A percentile compares a stretch with the other conserved stretches of the same genome.
These are phyloP conservation scores for Puffinus mauretanicus DNA, from an alignment of 2,113 vertebrate species.

Conservation along the genomic window DNA sequence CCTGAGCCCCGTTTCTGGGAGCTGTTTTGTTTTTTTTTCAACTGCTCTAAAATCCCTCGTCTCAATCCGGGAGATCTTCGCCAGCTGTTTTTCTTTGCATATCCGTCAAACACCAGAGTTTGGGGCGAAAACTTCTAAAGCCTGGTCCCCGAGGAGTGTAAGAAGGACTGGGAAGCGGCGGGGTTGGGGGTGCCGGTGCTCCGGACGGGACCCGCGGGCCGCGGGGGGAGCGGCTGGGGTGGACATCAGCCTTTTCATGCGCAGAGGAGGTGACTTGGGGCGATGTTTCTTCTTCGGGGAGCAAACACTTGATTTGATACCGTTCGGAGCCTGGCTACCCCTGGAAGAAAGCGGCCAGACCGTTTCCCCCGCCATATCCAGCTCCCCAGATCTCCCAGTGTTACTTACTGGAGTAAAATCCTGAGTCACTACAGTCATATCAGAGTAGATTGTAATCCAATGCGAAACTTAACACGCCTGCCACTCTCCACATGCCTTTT, in stretches of 20 bases:
- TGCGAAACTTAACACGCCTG: background rate
- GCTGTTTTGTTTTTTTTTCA: background rate
- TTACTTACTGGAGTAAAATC: background rate
- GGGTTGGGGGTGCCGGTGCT: background rate
- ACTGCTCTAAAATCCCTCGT: background rate
- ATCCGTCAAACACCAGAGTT: background rate
- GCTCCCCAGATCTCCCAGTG: background rate
- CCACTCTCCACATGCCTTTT: slow-evolving; percentile 49
- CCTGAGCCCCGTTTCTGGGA: background rate
- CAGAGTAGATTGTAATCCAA: slow-evolving; percentile 47
- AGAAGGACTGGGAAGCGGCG: background rate
- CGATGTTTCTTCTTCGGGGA: background rate
- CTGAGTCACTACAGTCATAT: slow-evolving; percentile 31
- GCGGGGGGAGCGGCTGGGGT: background rate
- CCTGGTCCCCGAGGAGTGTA: background rate
- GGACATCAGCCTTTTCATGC: background rate
- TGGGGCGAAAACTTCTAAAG: background rate
- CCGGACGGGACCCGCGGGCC: background rate
- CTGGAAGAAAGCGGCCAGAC: background rate
- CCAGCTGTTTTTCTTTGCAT: background rate
- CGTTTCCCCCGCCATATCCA: background rate
- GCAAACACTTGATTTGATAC: background rate
- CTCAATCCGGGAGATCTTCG: background rate
- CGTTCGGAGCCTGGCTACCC: background rate
- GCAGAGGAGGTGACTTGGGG: background rate